Evolutionary conservation across 2,797 vertebrate genomes (phyloP).

Genomic region (Orientallactaga sibirica): DNA sequence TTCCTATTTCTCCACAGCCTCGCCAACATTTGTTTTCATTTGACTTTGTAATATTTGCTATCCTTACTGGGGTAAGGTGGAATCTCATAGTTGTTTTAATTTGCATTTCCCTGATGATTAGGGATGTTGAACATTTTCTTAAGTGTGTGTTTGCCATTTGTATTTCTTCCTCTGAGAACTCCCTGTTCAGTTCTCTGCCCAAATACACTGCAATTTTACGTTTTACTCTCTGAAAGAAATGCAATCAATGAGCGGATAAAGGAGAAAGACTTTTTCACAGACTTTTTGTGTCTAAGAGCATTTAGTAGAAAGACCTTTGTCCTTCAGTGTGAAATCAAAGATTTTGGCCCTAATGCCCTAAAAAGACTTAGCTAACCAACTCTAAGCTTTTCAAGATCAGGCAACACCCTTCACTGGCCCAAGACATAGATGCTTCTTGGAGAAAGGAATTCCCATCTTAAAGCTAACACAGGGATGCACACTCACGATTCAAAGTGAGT

Average conservation of each 20-base stretch:
- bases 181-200: no score
- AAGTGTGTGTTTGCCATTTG: no score
- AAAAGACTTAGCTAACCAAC: conserved; percentile 51
- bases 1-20: no score
- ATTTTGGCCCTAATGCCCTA: not conserved
- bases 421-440: conserved; percentile 50
- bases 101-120: no score
- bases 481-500: conserved; percentile 43
- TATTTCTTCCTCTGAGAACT: no score
- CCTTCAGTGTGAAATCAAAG: conserved; percentile 51
- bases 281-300: not conserved
- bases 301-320: conserved; percentile 21
- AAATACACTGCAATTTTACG: not conserved
- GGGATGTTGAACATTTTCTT: no score
- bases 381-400: conserved; percentile 60
- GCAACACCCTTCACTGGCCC: conserved; percentile 59
- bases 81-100: no score
- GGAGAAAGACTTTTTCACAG: not conserved
- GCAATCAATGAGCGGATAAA: not conserved
- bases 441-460: conserved; percentile 7
- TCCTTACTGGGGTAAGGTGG: no score
- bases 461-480: conserved; percentile 67
- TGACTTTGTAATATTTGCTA: no score
- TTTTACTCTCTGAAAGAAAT: conserved; percentile 1
- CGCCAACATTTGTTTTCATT: no score